These are phyloP conservation scores for Lophotis ruficrista DNA, from an alignment of 2,113 vertebrate genomes.

Conservation along the genomic window DNA sequence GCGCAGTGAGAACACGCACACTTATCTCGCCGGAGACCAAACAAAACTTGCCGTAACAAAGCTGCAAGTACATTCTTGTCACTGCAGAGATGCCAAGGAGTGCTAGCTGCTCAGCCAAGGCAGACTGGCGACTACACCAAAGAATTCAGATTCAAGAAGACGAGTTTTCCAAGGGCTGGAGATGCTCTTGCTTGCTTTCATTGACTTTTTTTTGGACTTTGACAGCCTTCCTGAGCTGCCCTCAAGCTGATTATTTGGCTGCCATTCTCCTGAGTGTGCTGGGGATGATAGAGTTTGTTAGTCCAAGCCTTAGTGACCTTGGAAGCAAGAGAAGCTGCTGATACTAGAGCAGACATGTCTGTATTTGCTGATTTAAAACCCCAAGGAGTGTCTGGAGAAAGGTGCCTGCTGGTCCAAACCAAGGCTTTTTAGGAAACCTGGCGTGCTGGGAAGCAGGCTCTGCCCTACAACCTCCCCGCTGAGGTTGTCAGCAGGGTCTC, in stretches of 20 bases:
- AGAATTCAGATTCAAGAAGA: neutral
- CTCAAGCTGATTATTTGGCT: neutral
- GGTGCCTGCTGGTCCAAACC: neutral
- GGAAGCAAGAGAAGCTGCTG: neutral
- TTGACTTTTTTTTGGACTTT: neutral
- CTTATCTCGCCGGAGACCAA: fast-evolving
- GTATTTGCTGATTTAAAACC: neutral
- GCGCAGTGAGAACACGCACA: fast-evolving
- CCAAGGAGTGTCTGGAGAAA: neutral
- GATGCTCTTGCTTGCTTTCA: neutral
- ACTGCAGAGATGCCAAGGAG: neutral
- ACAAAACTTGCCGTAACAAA: neutral
- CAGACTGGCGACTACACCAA: neutral
- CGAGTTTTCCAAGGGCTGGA: neutral
- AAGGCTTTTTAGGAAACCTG: neutral
- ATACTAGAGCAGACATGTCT: neutral
- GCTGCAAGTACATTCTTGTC: neutral
- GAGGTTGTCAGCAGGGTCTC: neutral
- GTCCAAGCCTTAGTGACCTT: neutral
- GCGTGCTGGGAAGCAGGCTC: neutral
- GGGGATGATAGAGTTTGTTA: neutral
- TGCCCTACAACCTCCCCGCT: fast-evolving
- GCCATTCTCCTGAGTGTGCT: neutral
- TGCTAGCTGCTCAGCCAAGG: fast-evolving
- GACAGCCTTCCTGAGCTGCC: neutral